Conservation (phyloP, 1,140 invertebrate species). For the Ooceraea biroi region DNA sequence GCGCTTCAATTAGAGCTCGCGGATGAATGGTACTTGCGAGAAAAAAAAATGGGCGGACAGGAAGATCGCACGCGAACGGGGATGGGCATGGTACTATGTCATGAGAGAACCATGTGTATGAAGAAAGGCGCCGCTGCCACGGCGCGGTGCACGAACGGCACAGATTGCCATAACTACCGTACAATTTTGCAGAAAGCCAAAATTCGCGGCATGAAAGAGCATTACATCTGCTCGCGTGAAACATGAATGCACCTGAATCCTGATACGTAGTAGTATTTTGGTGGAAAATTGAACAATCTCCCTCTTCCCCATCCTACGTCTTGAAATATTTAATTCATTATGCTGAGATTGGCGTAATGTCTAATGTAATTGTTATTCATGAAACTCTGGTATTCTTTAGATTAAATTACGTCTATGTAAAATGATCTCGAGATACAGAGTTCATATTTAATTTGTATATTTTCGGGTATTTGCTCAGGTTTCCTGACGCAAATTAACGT, state of each 20-base stretch:
- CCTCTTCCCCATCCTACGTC: too few species aligned
- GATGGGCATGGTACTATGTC: slow-evolving; percentile 24
- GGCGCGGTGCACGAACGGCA: slow-evolving; percentile 7
- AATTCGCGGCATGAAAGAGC: slow-evolving; percentile 11
- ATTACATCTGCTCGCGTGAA: neutral
- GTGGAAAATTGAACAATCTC: too few species aligned
- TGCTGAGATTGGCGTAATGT: neutral
- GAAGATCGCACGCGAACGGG: neutral
- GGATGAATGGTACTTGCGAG: slow-evolving; percentile 72
- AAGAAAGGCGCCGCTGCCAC: slow-evolving; percentile 1
- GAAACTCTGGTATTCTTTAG: neutral
- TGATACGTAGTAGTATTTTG: neutral
- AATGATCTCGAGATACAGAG: neutral
- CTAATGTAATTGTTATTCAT: neutral
- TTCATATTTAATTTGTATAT: neutral
- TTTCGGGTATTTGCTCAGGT: neutral
- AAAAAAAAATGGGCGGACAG: slow-evolving; percentile 49
- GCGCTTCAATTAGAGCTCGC: slow-evolving; percentile 72
- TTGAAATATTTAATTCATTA: neutral
- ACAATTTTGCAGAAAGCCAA: slow-evolving; percentile 3
- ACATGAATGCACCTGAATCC: neutral
- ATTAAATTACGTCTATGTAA: neutral
- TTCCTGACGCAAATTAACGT: neutral
- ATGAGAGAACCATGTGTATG: slow-evolving; percentile 1
- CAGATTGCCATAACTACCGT: slow-evolving; percentile 23